Base-by-base conservation (phyloP, 2,797 vertebrate species). In the Glyptemys insculpta region DNA sequence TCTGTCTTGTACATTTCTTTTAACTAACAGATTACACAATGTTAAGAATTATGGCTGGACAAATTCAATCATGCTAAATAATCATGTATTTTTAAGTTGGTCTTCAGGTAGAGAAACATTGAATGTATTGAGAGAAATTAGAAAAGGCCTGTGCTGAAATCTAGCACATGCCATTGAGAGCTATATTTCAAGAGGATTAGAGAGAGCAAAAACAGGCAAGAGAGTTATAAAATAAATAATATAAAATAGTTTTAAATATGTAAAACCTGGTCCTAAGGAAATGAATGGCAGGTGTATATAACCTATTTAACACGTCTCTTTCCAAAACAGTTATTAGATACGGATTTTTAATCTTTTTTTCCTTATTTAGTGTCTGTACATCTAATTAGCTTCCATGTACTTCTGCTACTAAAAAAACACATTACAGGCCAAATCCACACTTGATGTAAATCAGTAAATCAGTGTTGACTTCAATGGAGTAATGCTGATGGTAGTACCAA, bases 31-130 rank as follows among this genome's bases (percentile, higher is more conserved):
- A 25, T 54, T 54, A 54, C 23, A 25, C 9, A 54, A 21, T 54
- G 54, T 93, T 84, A 89, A 68, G 37, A 96, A 59, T 53, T 88
- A 56, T 74, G 94, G 74, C 76, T 47, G 57, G 25, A 95, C 25
- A 92, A 96, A 85, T 86, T 89, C 49, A 79, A 62, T 91, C 53
- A 8, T 37, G 78, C 47, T 74, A 91, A 93, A 6, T 16, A 88
- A 52, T 41, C 2, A 83, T 79, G 89, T 44, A 79, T 89, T 59
- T 86, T 86, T 92, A 96, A 93, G 34, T 85, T 86, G 81, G 83
- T 57, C 41, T 84, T 29, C 54, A 89, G 37, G 21, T 95, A 23
- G 27, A 92, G 65, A 88, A 68, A 90, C 52, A 86, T 54, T 89
- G 37, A 91, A 54, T 74, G 3, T 31, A 74, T 59, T 5, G 1